phyloP scores from a whole-genome alignment of 2,797 vertebrate species.

The Acanthurus leucopareius region DNA sequence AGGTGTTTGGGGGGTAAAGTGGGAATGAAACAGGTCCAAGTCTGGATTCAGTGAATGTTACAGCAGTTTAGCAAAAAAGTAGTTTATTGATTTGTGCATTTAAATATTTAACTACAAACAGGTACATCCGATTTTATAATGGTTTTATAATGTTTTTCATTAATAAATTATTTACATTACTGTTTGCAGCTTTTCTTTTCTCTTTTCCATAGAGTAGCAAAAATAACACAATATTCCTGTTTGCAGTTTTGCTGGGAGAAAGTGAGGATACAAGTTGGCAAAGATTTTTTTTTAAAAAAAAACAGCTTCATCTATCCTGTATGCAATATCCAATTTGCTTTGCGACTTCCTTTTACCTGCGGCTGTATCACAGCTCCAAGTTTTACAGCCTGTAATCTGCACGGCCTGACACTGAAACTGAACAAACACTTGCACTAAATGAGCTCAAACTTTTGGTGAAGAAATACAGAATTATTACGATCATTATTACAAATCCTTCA shows the following conservation, averaged over 20 bases:
- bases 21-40: no score
- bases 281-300: neutral
- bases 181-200: neutral
- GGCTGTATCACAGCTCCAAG: conserved; percentile 8
- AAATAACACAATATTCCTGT: conserved; percentile 5
- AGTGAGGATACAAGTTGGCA: neutral
- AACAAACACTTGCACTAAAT: conserved; percentile 19
- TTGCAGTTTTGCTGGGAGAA: conserved; percentile 1
- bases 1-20: no score
- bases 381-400: conserved; percentile 19
- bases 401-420: conserved; percentile 8
- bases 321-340: conserved; percentile 19
- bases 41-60: no score
- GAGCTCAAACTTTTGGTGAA: neutral
- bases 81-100: no score
- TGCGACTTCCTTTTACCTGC: conserved; percentile 36
- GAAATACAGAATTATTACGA: conserved; percentile 5
- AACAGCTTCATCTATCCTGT: conserved; percentile 18
- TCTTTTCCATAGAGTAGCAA: neutral
- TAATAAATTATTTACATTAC: neutral
- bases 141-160: neutral
- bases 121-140: no score
- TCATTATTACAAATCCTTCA: conserved; percentile 1
- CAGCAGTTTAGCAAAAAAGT: no score
- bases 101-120: no score